These are phyloP conservation scores for Rhinichthys osculus DNA, from an alignment of 2,797 vertebrate species.

Conservation along the genomic window DNA sequence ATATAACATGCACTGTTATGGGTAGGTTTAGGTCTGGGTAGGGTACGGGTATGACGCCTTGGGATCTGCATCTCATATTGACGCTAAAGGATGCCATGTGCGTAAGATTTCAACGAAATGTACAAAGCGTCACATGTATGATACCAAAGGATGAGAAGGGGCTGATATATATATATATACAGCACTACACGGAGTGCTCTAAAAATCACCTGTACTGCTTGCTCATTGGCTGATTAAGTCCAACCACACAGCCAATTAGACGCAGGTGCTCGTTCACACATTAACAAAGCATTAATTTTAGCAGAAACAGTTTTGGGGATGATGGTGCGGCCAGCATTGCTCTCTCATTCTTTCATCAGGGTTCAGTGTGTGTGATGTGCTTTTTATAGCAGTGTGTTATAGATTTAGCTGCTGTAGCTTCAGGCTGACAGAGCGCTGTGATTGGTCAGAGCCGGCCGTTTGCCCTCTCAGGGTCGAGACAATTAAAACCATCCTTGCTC, in stretches of 20 bases:
- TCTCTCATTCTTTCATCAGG: not conserved
- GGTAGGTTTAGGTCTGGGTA: too few species aligned
- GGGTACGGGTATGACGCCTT: too few species aligned
- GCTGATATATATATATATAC: too few species aligned
- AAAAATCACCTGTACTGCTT: too few species aligned
- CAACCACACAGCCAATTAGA: not conserved
- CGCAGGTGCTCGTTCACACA: not conserved
- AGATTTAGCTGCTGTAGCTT: constrained; percentile 37
- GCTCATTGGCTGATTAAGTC: too few species aligned
- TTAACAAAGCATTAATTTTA: not conserved
- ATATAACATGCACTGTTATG: too few species aligned
- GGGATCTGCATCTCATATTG: too few species aligned
- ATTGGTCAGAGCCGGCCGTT: not conserved
- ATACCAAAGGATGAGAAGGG: too few species aligned
- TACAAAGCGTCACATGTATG: too few species aligned
- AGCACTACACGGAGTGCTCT: too few species aligned
- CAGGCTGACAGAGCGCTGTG: not conserved
- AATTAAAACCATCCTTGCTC: constrained; percentile 38
- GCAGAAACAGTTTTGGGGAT: not conserved
- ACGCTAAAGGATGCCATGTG: too few species aligned
- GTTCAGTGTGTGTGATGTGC: constrained; percentile 13
- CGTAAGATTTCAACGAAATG: too few species aligned
- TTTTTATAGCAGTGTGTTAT: constrained; percentile 46
- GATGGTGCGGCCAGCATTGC: not conserved
- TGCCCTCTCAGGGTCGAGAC: constrained; percentile 27